These are phyloP conservation scores for Cyphomyrus discorhynchus DNA, from an alignment of 2,113 vertebrate genomes.

Conservation along the genomic window DNA sequence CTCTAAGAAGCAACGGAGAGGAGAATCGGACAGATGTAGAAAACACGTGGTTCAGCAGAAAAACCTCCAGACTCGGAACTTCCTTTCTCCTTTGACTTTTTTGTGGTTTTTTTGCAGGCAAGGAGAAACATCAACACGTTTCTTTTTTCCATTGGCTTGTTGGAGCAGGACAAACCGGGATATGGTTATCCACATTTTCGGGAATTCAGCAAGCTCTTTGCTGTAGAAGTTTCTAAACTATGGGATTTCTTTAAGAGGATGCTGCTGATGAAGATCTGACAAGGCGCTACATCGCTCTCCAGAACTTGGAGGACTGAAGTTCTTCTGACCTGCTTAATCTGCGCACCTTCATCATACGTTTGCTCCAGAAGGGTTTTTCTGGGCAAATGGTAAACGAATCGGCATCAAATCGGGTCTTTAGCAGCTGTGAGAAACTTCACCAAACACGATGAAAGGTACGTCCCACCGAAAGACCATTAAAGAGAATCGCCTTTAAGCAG, in stretches of 20 bases:
- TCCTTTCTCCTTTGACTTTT: slow-evolving; percentile 37
- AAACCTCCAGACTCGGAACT: slow-evolving; percentile 27
- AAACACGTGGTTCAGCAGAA: slow-evolving; percentile 37
- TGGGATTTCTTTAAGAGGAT: slow-evolving; percentile 41
- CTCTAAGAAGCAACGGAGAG: slow-evolving; percentile 11
- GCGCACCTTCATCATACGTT: not conserved
- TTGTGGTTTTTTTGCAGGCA: slow-evolving; percentile 35
- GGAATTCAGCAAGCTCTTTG: not conserved
- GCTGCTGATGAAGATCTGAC: slow-evolving; percentile 32
- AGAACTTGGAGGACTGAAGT: not conserved
- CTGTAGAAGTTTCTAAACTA: slow-evolving; percentile 21
- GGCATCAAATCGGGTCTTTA: slow-evolving; percentile 53
- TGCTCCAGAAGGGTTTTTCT: not conserved
- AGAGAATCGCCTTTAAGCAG: not conserved
- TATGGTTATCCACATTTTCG: not conserved
- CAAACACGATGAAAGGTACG: slow-evolving; percentile 67
- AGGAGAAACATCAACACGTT: slow-evolving; percentile 26
- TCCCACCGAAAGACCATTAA: not conserved
- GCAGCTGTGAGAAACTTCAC: slow-evolving; percentile 37
- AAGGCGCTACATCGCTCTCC: not conserved
- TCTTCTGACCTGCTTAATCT: not conserved
- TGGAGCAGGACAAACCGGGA: not conserved
- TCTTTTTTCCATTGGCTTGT: not conserved
- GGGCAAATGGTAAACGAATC: slow-evolving; percentile 49
- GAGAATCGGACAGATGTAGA: slow-evolving; percentile 32